Base-by-base conservation (phyloP, 2,888 invertebrate genomes). In the Cephus sareptanus region DNA sequence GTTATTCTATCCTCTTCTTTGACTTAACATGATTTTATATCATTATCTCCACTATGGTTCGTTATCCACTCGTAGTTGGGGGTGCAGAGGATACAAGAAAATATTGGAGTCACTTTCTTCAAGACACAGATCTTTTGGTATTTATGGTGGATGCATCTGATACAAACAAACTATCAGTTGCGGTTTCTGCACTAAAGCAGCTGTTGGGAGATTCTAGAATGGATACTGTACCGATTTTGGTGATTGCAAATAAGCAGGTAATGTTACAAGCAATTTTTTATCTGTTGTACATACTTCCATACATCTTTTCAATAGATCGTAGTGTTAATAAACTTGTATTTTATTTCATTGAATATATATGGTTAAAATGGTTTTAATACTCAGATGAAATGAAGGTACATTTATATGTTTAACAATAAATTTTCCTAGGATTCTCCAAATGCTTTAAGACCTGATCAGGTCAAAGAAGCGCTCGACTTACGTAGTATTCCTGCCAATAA, bases 181-280 rank as follows among this genome's bases (percentile, higher is more conserved):
- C 91, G 33, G 89, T 89, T 33, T 87, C 87, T 74, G 88, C 89
- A 74, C 83, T 92, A 3, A 92, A 92, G 82, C 87, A 89, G 79
- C 85, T 92, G 74, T 83, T 91, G 75, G 91, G 91, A 9, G 92
- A 92, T 83, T 87, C 87, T 34, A 88, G 92, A 82, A 87, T 92
- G 81, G 87, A 90, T 37, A 85, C 87, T 74, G 90, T 91, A 73
- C 91, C 92, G 40, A 89, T 92, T 77, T 84, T 92, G 80, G 89
- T 92, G 6, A 82, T 92, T 73, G 92, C 92, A 12, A 92, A 91
- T 79, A 92, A 92, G 83, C 92, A 91, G 89, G 92, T 88, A 83
- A 83, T 31, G 74, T 69, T 15, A 34, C 23, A 68, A 71, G 71
- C 35, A 34, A 40, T 30, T 69, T 75, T 73, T 71, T 37, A 74